Evolutionary conservation across 2,797 vertebrate species (phyloP).

Genomic region (Emys orbicularis): DNA sequence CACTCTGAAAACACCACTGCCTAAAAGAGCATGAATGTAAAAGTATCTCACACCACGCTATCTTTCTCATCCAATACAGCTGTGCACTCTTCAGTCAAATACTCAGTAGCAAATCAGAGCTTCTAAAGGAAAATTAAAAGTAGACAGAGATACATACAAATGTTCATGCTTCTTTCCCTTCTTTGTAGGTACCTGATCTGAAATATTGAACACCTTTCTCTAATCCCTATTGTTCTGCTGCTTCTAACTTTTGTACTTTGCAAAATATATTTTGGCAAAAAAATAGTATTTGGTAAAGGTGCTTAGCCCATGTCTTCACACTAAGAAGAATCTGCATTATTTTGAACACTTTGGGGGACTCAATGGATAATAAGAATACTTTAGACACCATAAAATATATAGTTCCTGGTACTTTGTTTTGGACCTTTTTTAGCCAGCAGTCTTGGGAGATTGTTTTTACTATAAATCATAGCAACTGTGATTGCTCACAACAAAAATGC

Average conservation of each 20-base stretch:
- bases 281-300: neutral
- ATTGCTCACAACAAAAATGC: slow-evolving; percentile 24
- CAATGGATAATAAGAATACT: slow-evolving; percentile 15
- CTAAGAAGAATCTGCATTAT: neutral
- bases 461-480: slow-evolving; percentile 18
- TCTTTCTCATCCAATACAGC: neutral
- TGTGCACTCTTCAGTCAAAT: neutral
- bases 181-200: neutral
- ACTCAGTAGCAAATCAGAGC: neutral
- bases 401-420: neutral
- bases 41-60: neutral
- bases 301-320: neutral
- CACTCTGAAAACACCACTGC: neutral
- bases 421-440: neutral
- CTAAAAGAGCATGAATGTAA: neutral
- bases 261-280: neutral
- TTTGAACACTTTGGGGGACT: slow-evolving; percentile 19
- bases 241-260: neutral
- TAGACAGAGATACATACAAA: neutral
- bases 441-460: slow-evolving; percentile 20
- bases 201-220: neutral
- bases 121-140: neutral
- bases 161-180: neutral
- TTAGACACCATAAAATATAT: neutral
- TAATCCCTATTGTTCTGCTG: neutral